Evolutionary conservation across 2,888 invertebrate genomes (phyloP), one percentile per base, ranked within the genome.

Genomic region (Nomada flava): DNA sequence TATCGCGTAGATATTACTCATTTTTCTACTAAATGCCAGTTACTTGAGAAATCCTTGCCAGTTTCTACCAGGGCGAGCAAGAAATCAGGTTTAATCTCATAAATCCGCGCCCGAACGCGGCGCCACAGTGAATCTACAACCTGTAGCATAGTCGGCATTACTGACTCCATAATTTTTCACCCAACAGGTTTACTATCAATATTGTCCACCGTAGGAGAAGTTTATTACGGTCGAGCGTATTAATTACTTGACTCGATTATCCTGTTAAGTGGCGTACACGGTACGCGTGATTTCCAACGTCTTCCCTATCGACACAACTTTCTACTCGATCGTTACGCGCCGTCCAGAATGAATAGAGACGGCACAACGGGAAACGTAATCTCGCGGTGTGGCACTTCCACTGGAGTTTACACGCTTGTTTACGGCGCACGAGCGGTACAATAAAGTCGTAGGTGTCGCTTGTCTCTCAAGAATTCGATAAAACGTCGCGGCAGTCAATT

Each of bases 131-230:
- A 72, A 73, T 73, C 80, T 68, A 57, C 70, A 65, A 53, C 47
- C 59, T 18, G 44, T 29, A n/a, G 63, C 50, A 64, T 77, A 65
- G 82, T 82, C 77, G 75, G 73, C 68, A 59, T 64, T 59, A 70
- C 44, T 50, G 62, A 59, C 64, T 44, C 57, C 47, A 62, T 77
- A 71, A 84, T 82, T 78, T 80, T 69, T 57, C 53, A 13, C 11
- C n/a, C 74, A 87, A 80, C 79, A 74, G 77, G 52, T 76, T 73
- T 65, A 82, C 84, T 72, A 83, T 64, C 78, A 52, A 80, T 73
- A 78, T 72, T 70, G 79, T 74, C 75, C 69, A 44, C 67, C 73
- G 57, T 76, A 78, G 65, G 62, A 84, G 62, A 55, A 75, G 44
- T 59, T 71, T 53, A 55, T 76, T 75, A 65, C 70, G 62, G 63